Base-by-base conservation (phyloP, 1,140 invertebrate genomes). In the Bicyclus anynana region DNA sequence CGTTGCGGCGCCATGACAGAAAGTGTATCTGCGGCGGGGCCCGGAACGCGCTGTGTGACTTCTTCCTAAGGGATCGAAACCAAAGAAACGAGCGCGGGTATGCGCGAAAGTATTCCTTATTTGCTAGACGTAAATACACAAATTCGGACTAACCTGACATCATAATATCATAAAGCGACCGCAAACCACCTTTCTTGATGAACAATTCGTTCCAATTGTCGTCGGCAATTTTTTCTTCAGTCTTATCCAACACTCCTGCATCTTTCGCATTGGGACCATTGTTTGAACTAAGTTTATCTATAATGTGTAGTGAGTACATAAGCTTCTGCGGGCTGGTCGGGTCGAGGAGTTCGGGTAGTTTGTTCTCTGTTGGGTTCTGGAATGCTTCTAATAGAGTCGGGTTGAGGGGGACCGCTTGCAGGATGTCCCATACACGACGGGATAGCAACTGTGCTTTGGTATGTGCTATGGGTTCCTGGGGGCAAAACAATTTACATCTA, bases 241-340 rank as follows among this genome's bases (percentile, higher is more conserved):
- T 74, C 49, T 84, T 87, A 3, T 83, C 76, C 5, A 65, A 66
- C 10, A 50, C 70, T 16, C 62, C 68, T 20, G 62, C 47, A 44
- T 87, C 77, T 23, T 81, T 81, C 12, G 69, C 50, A 57, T 76
- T 79, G 4, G 78, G 47, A 12, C 65, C 52, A 61, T 59, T 77
- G 33, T 77, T 81, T 50, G 76, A 84, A 62, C 81, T 85, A 48
- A 86, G 68, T 58, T 91, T 92, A 53, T 98, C 97, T 1, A 98
- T 94, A 52, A 98, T 97, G 74, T 98, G 97, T 35, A 98, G 80
- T 0, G 96, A 97, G 79, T 98, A 98, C 95, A 98, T 97, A 38
- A 98, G 91, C 77, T 97, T 97, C 80, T 98, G 97, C 0, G 97
- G 94, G 83, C 95, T 96, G 1, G 93, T 92, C 0, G 96, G 95